These are phyloP conservation scores for Brachionus angularis DNA, from an alignment of 1,140 invertebrate species.

Conservation along the genomic window DNA sequence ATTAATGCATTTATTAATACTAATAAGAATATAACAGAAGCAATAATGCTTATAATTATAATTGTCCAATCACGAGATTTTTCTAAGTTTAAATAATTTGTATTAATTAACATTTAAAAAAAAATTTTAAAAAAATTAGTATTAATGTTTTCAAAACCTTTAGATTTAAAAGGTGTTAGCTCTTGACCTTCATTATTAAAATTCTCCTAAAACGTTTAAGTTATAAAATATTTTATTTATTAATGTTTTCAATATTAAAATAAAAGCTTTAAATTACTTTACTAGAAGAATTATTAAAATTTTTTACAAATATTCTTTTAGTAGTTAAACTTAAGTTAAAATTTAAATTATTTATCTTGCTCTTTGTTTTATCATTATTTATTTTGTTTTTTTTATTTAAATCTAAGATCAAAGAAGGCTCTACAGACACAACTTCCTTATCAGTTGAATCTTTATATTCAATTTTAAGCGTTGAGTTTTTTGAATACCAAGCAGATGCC, in stretches of 20 bases:
- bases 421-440: neutral
- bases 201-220: no score
- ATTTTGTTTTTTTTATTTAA: neutral
- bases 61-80: constrained; percentile 30
- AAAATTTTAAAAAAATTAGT: neutral
- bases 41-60: constrained; percentile 33
- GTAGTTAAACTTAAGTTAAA: no score
- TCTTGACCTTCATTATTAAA: no score
- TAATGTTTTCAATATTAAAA: no score
- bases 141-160: neutral
- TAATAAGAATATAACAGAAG: constrained; percentile 21
- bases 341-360: no score
- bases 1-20: constrained; percentile 30
- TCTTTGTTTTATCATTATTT: no score
- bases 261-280: no score
- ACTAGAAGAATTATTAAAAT: no score
- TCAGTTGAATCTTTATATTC: neutral
- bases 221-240: no score
- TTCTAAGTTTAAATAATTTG: neutral
- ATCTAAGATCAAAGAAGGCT: neutral
- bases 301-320: no score
- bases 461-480: constrained; percentile 21
- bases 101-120: neutral
- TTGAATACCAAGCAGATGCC: constrained; percentile 3
- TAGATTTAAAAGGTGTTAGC: no score